phyloP scores from a whole-genome alignment of 2,888 invertebrate genomes.

The Cremastinae sp. region DNA sequence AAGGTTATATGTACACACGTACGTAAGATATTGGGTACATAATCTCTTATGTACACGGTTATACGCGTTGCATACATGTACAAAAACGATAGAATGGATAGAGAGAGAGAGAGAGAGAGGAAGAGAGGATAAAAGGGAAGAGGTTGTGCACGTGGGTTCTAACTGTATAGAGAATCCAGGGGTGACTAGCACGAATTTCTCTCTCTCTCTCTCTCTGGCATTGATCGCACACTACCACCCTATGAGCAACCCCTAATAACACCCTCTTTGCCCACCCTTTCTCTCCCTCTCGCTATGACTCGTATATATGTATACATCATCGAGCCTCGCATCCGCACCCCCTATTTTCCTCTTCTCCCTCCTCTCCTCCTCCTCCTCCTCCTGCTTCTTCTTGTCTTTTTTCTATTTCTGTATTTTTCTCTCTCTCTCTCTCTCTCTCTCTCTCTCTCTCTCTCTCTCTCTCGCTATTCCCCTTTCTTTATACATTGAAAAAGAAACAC shows the following conservation, averaged over 20 bases:
- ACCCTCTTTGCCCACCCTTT: slow-evolving; percentile 69
- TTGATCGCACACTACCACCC: slow-evolving; percentile 79
- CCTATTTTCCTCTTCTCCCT: too few species aligned
- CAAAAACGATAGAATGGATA: slow-evolving; percentile 40
- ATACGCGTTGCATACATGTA: slow-evolving; percentile 20
- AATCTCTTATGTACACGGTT: slow-evolving; percentile 9
- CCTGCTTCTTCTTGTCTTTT: slow-evolving; percentile 17
- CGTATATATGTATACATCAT: slow-evolving; percentile 24
- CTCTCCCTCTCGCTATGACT: slow-evolving; percentile 58
- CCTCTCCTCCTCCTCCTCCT: slow-evolving; percentile 59
- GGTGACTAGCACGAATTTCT: slow-evolving; percentile 73
- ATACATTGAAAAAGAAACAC: slow-evolving; percentile 7
- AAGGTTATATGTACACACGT: slow-evolving; percentile 8
- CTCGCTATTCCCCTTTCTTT: slow-evolving; percentile 11
- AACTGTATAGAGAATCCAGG: slow-evolving; percentile 67
- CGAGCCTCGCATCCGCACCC: slow-evolving; percentile 58
- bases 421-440: slow-evolving; percentile 58
- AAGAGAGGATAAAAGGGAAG: slow-evolving; percentile 31
- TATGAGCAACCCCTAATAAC: slow-evolving; percentile 80
- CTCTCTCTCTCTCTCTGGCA: slow-evolving; percentile 72
- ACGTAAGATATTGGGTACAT: slow-evolving; percentile 22
- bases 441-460: slow-evolving; percentile 56
- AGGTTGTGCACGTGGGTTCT: slow-evolving; percentile 58
- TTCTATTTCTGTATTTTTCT: slow-evolving; percentile 54
- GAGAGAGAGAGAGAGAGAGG: slow-evolving; percentile 34